Percentiles rank a stretch among this genome's conserved stretches.
phyloP scores from a whole-genome alignment of 2,888 invertebrate species.

The Drosophila mimetica region DNA sequence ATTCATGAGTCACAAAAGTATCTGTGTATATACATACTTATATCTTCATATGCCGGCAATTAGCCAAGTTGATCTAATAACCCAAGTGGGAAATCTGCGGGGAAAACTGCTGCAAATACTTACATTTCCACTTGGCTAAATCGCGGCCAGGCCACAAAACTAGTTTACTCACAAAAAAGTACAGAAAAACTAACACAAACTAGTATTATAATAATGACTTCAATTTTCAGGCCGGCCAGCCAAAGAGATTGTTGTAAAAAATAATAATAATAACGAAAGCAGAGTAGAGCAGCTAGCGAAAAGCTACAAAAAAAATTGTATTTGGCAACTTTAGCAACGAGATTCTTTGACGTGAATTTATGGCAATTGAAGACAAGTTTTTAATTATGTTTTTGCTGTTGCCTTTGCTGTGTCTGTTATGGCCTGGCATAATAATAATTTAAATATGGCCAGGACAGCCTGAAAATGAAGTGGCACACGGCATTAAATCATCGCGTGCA shows the following conservation, averaged over 20 bases:
- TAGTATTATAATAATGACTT: constrained; percentile 70
- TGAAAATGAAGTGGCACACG: constrained; percentile 77
- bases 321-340: constrained; percentile 68
- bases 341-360: constrained; percentile 80
- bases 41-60: constrained; percentile 35
- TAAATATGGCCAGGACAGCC: constrained; percentile 66
- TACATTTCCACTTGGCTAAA: constrained; percentile 61
- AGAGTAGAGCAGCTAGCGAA: constrained; percentile 18
- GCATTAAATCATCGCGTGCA: constrained; percentile 80
- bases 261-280: constrained; percentile 55
- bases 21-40: not conserved
- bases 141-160: constrained; percentile 62
- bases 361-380: constrained; percentile 82
- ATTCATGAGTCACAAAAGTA: constrained; percentile 38
- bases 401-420: constrained; percentile 27
- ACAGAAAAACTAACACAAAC: constrained; percentile 36
- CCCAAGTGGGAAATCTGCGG: constrained; percentile 30
- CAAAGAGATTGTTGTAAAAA: constrained; percentile 76
- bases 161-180: constrained; percentile 56
- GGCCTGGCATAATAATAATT: constrained; percentile 75
- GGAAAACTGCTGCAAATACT: constrained; percentile 43
- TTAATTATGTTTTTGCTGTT: constrained; percentile 70
- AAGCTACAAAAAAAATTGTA: constrained; percentile 33
- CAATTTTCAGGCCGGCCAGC: constrained; percentile 60
- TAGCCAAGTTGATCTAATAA: constrained; percentile 53